phyloP scores from a whole-genome alignment of 2,888 invertebrate genomes.

The Drosophila paranaensis region DNA sequence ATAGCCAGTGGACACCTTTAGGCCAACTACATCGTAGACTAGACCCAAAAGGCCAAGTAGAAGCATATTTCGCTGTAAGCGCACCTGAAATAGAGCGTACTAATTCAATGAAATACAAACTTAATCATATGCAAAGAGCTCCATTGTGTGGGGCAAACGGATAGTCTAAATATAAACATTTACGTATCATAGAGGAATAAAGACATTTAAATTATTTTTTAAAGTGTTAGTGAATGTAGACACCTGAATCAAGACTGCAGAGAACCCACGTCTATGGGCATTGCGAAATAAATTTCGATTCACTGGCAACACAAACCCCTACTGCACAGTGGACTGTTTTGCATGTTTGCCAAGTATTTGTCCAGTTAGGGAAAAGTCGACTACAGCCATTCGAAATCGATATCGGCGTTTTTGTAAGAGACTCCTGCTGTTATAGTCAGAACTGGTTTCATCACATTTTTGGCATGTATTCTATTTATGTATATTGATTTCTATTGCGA shows the following conservation, averaged over 20 bases:
- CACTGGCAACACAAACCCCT: conserved; percentile 35
- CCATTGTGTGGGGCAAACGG: no score
- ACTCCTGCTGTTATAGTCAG: conserved; percentile 68
- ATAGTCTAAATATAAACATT: no score
- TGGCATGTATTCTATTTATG: conserved; percentile 51
- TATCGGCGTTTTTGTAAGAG: conserved; percentile 34
- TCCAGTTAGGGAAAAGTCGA: conserved; percentile 31
- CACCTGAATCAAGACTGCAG: neutral
- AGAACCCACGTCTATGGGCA: neutral
- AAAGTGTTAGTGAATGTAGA: neutral
- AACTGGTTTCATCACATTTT: conserved; percentile 74
- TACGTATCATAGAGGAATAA: no score
- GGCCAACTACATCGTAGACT: conserved; percentile 21
- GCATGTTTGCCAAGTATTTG: neutral
- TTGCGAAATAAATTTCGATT: neutral
- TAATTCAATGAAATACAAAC: neutral
- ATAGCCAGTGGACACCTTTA: conserved; percentile 76
- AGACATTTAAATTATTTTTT: neutral
- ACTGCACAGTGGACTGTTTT: conserved; percentile 42
- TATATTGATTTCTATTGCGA: conserved; percentile 67
- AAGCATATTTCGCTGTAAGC: conserved; percentile 30
- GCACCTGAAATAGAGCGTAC: conserved; percentile 42
- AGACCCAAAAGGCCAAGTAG: conserved; percentile 51
- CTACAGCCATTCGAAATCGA: conserved; percentile 46
- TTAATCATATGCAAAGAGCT: no score